Evolutionary conservation across 2,113 vertebrate genomes (phyloP), one percentile per base, ranked within the genome.

Genomic region (Plestiodon gilberti): DNA sequence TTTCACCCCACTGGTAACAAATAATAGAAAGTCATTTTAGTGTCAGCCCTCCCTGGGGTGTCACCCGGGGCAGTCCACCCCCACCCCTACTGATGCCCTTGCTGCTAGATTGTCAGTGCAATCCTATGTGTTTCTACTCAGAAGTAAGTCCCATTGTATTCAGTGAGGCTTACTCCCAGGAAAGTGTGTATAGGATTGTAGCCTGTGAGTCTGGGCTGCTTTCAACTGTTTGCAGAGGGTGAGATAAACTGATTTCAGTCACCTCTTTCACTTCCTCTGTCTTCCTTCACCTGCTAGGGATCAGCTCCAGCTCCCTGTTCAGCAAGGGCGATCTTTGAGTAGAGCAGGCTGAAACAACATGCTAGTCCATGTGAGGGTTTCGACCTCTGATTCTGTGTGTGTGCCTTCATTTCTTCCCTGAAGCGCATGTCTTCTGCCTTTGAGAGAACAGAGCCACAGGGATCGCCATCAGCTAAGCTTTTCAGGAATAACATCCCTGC

Each of bases 391-490:
- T 33, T 25, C 61, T 48, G 2, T 30, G 6, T 30, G 6, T 9
- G 40, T 33, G 64, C 14, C 17, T 55, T 14, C 69, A 2, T 55
- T 43, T 30, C 3, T 23, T 30, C 71, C 57, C 59, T 87, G 81
- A 62, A 4, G 23, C 82, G 87, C 83, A 52, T 84, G 75, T 1
- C 75, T 75, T 13, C 33, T 69, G 57, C 65, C 84, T 64, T n/a
- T 57, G 83, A 82, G 88, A 82, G 8, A 61, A 81, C 35, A 20
- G 35, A 80, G 20, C 28, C 35, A 3, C 30, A 2, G 0, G 0
- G 84, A 43, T 76, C 87, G 43, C 18, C 40, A 67, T 88, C 33
- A 88, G 74, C 43, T 67, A 82, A 35, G 81, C 40, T 77, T 35
- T 55, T 40, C 4, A 65, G 40, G 79, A 81, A 69, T 20, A 69